Evolutionary conservation across 1,140 invertebrate species (phyloP).

Genomic region (Brachionus rubens): DNA sequence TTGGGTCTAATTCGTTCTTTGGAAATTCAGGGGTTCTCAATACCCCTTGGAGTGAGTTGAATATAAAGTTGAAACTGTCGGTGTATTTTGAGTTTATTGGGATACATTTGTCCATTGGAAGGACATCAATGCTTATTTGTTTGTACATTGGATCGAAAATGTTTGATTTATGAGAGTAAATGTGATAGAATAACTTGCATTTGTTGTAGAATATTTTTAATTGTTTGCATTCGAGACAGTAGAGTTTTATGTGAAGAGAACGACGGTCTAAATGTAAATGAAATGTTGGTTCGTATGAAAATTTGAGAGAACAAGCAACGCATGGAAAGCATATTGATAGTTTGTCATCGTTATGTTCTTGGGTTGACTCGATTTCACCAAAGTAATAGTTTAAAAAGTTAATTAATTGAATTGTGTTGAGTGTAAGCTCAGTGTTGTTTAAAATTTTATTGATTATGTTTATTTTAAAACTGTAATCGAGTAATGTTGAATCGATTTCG

Average conservation of each 20-base stretch:
- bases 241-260: background rate
- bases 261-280: conserved; percentile 27
- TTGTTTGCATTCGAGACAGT: conserved; percentile 27
- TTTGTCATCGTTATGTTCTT: background rate
- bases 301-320: conserved; percentile 2
- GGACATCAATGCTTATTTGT: background rate
- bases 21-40: too few relatives aligned
- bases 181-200: conserved; percentile 26
- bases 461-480: conserved; percentile 25
- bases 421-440: background rate
- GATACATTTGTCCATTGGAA: background rate
- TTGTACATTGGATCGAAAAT: conserved; percentile 3
- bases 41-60: background rate
- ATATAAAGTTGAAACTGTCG: background rate
- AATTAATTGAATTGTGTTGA: conserved; percentile 2
- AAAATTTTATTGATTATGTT: conserved; percentile 25
- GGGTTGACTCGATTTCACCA: background rate
- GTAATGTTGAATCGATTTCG: too few relatives aligned
- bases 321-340: conserved; percentile 27
- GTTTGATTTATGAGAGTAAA: conserved; percentile 10
- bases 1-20: background rate
- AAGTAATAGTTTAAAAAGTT: conserved; percentile 31
- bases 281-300: conserved; percentile 28
- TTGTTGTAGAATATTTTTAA: conserved; percentile 22
- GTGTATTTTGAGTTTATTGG: background rate